Evolutionary conservation across 2,113 vertebrate species (phyloP).

Genomic region (Sialia sialis): DNA sequence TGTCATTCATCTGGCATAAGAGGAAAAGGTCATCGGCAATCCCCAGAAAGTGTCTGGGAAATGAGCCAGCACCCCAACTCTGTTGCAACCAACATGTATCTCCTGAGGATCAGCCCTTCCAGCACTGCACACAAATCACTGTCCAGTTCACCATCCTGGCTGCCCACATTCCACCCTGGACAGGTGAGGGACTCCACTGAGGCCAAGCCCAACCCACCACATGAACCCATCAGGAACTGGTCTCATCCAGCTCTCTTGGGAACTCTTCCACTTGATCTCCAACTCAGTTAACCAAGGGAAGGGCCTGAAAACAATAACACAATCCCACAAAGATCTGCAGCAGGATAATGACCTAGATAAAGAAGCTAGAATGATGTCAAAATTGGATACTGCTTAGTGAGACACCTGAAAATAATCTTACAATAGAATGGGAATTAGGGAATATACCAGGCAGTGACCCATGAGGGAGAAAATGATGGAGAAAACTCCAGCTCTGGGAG

Average conservation of each 20-base stretch:
- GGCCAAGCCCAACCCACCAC: not conserved
- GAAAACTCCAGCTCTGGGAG: not conserved
- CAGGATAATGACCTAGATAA: not conserved
- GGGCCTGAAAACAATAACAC: not conserved
- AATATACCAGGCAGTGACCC: not conserved
- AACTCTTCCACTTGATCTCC: not conserved
- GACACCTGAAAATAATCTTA: not conserved
- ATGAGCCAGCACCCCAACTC: not conserved
- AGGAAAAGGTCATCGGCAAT: not conserved
- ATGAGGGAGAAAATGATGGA: not conserved
- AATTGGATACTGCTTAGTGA: not conserved
- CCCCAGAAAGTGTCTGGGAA: not conserved
- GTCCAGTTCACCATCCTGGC: rapidly evolving
- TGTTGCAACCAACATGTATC: rapidly evolving
- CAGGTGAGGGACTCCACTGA: not conserved
- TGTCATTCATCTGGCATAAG: rapidly evolving
- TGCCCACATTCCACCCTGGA: not conserved
- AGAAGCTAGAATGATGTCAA: not conserved
- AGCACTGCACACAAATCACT: not conserved
- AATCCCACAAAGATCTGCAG: not conserved
- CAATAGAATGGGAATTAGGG: not conserved
- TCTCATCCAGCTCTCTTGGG: not conserved
- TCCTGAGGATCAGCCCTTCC: not conserved
- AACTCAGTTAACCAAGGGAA: not conserved
- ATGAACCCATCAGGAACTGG: not conserved